These are phyloP conservation scores for Capitulum mitella DNA, from an alignment of 2,888 invertebrate genomes.

Conservation along the genomic window DNA sequence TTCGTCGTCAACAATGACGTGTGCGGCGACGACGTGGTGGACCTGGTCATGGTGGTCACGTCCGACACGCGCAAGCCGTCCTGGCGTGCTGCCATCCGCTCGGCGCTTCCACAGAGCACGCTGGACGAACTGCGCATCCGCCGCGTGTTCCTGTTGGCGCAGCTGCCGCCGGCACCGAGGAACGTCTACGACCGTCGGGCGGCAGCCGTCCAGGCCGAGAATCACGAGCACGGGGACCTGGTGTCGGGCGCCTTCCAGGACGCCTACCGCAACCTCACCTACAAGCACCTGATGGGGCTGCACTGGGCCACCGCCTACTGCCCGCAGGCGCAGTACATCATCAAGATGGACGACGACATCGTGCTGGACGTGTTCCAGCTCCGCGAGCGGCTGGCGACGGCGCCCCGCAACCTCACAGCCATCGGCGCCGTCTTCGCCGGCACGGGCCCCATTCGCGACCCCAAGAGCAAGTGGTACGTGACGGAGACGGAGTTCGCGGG, in stretches of 20 bases:
- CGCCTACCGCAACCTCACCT: constrained; percentile 38
- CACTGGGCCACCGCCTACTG: constrained; percentile 36
- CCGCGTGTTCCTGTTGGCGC: constrained; percentile 29
- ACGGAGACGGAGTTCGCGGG: constrained; percentile 56
- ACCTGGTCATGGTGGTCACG: constrained; percentile 28
- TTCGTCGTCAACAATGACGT: constrained; percentile 29
- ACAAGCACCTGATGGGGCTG: constrained; percentile 38
- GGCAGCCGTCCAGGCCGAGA: constrained; percentile 26
- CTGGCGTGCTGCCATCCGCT: constrained; percentile 28
- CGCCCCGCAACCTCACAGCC: neutral
- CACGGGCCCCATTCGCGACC: neutral
- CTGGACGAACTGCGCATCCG: constrained; percentile 29
- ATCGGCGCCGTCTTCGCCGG: neutral
- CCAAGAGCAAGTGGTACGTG: constrained; percentile 71
- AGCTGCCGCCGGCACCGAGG: constrained; percentile 25
- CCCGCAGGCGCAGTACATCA: constrained; percentile 48
- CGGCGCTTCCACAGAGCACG: constrained; percentile 23
- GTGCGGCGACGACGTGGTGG: neutral
- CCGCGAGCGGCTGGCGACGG: constrained; percentile 37
- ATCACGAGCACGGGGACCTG: constrained; percentile 34
- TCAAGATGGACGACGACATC: constrained; percentile 77
- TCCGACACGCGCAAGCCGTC: constrained; percentile 27
- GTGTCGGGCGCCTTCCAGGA: constrained; percentile 37
- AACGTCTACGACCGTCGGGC: neutral
- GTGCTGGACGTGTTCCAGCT: constrained; percentile 60